A percentile compares a stretch with the other conserved stretches of the same genome.
These are phyloP conservation scores for Augochlorella aurata DNA, from an alignment of 2,888 invertebrate genomes.

Conservation along the genomic window DNA sequence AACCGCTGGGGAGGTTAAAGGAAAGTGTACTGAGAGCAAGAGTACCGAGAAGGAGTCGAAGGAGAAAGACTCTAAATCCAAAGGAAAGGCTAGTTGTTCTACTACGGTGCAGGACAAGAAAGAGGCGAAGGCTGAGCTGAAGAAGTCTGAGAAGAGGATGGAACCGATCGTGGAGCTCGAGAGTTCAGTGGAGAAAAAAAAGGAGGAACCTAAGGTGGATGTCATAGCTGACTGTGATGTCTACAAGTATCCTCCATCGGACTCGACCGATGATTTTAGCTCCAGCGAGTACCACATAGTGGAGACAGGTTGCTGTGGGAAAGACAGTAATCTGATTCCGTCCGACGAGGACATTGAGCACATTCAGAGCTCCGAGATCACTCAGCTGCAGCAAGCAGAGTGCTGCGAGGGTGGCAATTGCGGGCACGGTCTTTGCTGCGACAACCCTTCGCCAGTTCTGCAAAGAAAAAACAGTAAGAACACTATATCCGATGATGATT, in stretches of 20 bases:
- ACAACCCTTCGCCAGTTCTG: constrained; percentile 39
- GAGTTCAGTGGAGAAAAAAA: not conserved
- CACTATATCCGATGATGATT: constrained; percentile 76
- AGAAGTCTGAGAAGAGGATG: constrained; percentile 11
- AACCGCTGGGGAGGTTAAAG: not conserved
- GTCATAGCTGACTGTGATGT: constrained; percentile 3
- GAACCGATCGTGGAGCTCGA: constrained; percentile 39
- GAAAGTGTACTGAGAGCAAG: constrained; percentile 12
- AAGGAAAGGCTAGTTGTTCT: constrained; percentile 30
- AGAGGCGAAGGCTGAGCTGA: constrained; percentile 25
- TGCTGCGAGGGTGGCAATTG: constrained; percentile 36
- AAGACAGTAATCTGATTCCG: constrained; percentile 63
- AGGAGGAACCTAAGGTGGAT: constrained; percentile 20
- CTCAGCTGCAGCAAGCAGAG: constrained; percentile 52
- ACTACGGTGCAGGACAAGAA: constrained; percentile 19
- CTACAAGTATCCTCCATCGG: constrained; percentile 39
- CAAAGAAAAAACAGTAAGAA: constrained; percentile 69
- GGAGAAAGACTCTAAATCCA: constrained; percentile 26
- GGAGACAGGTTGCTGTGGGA: constrained; percentile 58
- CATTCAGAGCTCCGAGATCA: constrained; percentile 70
- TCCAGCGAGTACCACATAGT: constrained; percentile 75
- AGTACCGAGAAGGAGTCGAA: not conserved
- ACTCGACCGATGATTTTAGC: constrained; percentile 67
- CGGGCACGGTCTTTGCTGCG: constrained; percentile 20
- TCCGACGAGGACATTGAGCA: constrained; percentile 79